These are phyloP conservation scores for Jacana jacana DNA, from an alignment of 2,113 vertebrate species.

Conservation along the genomic window DNA sequence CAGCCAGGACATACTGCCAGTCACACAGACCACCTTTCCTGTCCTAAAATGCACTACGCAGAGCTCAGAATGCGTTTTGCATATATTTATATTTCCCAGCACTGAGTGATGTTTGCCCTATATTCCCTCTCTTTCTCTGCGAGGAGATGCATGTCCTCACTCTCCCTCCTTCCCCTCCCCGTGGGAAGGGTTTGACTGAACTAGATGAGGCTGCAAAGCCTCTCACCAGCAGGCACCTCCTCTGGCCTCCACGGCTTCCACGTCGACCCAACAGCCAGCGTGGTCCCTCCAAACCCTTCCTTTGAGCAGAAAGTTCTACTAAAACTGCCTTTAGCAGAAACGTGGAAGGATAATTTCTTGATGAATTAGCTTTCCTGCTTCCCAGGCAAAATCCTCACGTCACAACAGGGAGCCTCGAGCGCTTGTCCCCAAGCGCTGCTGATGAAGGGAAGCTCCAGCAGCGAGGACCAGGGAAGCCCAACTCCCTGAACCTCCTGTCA, in stretches of 20 bases:
- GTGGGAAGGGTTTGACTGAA: background rate
- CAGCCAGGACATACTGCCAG: background rate
- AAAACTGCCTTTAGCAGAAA: too few species aligned
- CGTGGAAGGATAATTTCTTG: background rate
- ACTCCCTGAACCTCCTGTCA: background rate
- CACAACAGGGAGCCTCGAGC: background rate
- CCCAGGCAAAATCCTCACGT: background rate
- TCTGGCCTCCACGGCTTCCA: background rate
- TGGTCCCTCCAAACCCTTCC: background rate
- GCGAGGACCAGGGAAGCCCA: accelerated
- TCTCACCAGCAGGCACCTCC: background rate
- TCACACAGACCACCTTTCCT: background rate
- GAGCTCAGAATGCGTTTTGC: background rate
- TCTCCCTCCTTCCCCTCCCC: background rate
- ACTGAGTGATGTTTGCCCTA: background rate
- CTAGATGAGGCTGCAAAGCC: background rate
- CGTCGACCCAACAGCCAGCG: accelerated
- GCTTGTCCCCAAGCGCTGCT: background rate
- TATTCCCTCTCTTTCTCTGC: background rate
- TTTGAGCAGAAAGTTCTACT: background rate
- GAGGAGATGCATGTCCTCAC: background rate
- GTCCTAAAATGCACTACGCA: background rate
- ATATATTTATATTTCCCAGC: background rate
- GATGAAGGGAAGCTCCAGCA: background rate
- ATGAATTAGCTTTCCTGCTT: background rate